Base-by-base conservation (phyloP, 2,888 invertebrate species). In the Apamea sordens region DNA sequence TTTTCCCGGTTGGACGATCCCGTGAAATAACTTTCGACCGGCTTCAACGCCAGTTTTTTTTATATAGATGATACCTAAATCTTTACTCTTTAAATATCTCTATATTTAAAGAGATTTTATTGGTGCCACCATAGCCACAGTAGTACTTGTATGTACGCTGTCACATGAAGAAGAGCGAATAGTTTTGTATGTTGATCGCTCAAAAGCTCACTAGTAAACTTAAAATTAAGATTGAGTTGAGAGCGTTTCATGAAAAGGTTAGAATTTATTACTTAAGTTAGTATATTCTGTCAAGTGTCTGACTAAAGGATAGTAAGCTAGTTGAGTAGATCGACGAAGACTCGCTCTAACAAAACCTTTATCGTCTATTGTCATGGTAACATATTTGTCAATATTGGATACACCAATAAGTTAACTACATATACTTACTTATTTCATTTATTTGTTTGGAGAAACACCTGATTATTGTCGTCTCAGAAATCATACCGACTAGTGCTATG, bases 151-250 rank as follows among this genome's bases (percentile, higher is more conserved):
- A 32, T 32, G 32, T 32, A 32, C 32, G 32, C 32, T 32, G 32
- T 32, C 32, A 32, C 32, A 2, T 32, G 32, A 32, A 32, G 32
- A 32, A 32, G 13, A 24, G 11, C 10, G 1, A 59, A 65, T 44
- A 65, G 36, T 77, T 80, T 28, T 15, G 24, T 61, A 80, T 69
- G 0, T 15, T 47, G 15, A 28, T n/a, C 47, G 11, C 64, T 84
- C 63, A 53, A 36, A 41, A 72, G 6, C 24, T 64, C 28, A 32
- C 13, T 8, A 32, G 44, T n/a, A 61, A 85, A 82, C 73, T 85
- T 85, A 56, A 70, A 44, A 85, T 83, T 85, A 85, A 67, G 11
- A 50, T 56, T 0, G 74, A 74, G 61, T 82, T 80, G 15, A 84
- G 21, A 63, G 47, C 36, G 32, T 50, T 21, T 63, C 47, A 71